Base-by-base conservation (phyloP, 1,140 invertebrate genomes). In the Steinernema feltiae region DNA sequence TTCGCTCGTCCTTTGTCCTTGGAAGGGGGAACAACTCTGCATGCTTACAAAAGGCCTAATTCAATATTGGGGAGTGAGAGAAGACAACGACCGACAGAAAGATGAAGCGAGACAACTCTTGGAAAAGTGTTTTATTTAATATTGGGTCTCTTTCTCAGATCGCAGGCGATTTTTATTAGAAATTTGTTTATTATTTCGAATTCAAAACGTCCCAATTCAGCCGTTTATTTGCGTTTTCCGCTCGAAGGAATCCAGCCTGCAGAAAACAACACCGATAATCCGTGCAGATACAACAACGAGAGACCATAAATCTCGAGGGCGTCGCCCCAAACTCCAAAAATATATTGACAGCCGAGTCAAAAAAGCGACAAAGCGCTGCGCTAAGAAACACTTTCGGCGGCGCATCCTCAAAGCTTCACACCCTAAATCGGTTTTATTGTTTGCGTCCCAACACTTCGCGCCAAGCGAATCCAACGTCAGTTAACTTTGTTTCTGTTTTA, bases 341-440 rank as follows among this genome's bases (percentile, higher is more conserved):
- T 63, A 63, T 63, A 63, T 63, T 63, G 53, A 63, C 53, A 63
- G 53, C 24, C 15, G 53, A 63, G 53, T 63, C 24, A 63, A 63
- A 63, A 27, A 15, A 63, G 24, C 53, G 53, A 63, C 53, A 63
- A 27, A 15, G 53, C 12, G 53, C 7, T n/a, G 24, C 53, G 53
- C 53, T n/a, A 27, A 63, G 53, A 63, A 63, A 63, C 53, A 63
- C 53, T 63, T 63, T 63, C 24, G 7, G 35, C 35, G 35, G 35
- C 35, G 35, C 18, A 41, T 41, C 35, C 35, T 41, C 35, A 18
- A 7, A 41, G 35, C 35, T 41, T 41, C 35, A 41, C 35, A 41
- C 35, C 35, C 35, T 41, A 41, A 41, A 41, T 41, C 35, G 7
- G n/a, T 41, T 41, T 41, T 41, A 41, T 41, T 41, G 35, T 7